Conservation (phyloP, 2,888 invertebrate genomes). For the Gnatocerus cornutus region DNA sequence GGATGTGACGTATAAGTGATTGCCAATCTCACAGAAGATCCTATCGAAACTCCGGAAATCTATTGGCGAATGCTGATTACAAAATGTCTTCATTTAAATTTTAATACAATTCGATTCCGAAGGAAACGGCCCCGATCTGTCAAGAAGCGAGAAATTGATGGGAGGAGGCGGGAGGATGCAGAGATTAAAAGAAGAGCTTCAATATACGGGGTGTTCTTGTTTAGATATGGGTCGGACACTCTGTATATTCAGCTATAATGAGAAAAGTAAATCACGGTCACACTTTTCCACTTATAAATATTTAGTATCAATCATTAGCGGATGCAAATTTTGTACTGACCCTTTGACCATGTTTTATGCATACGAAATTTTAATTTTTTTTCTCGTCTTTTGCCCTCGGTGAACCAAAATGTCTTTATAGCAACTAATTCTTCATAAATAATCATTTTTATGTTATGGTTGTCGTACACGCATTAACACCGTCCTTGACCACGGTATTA, state of each 20-base stretch:
- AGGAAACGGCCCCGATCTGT: conserved; percentile 61
- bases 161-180: conserved; percentile 46
- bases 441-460: conserved; percentile 28
- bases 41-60: conserved; percentile 69
- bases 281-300: too few relatives aligned
- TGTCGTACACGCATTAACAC: conserved; percentile 16
- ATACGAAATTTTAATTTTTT: too few relatives aligned
- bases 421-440: conserved; percentile 28
- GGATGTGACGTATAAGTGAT: conserved; percentile 71
- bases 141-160: conserved; percentile 56
- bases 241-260: too few relatives aligned
- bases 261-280: too few relatives aligned
- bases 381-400: too few relatives aligned
- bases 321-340: too few relatives aligned
- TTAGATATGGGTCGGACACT: neutral
- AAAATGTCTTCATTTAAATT: conserved; percentile 71
- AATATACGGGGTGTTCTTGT: too few relatives aligned
- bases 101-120: conserved; percentile 67
- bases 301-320: too few relatives aligned
- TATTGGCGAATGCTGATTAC: conserved; percentile 70
- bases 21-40: conserved; percentile 68
- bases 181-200: conserved; percentile 18
- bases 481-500: conserved; percentile 21
- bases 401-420: neutral
- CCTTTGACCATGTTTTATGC: too few relatives aligned